Conservation (phyloP, 2,888 invertebrate genomes). For the Ligdia adustata region DNA sequence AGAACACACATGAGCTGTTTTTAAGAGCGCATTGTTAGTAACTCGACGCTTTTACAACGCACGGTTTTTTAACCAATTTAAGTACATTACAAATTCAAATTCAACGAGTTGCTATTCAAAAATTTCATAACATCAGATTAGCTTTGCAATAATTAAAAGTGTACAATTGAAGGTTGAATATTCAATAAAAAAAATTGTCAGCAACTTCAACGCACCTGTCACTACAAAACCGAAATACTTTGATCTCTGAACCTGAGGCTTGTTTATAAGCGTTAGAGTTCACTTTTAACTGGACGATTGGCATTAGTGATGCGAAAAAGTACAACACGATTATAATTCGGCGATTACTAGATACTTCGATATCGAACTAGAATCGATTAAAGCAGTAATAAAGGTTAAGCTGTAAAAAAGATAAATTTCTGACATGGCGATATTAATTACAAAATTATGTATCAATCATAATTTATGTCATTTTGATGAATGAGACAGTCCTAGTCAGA, state of each 20-base stretch:
- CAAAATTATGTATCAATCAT: slow-evolving; percentile 55
- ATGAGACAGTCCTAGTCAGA: slow-evolving; percentile 22
- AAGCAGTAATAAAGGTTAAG: slow-evolving; percentile 51
- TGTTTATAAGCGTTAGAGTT: slow-evolving; percentile 19
- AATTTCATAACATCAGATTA: slow-evolving; percentile 45
- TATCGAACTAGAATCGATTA: slow-evolving; percentile 40
- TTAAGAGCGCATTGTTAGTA: slow-evolving; percentile 8
- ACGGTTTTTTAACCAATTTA: slow-evolving; percentile 15
- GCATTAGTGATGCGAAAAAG: slow-evolving; percentile 37
- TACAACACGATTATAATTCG: slow-evolving; percentile 36
- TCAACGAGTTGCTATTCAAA: slow-evolving; percentile 35
- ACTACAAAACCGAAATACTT: slow-evolving; percentile 25
- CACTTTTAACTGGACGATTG: slow-evolving; percentile 32
- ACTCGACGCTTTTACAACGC: neutral
- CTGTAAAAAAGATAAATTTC: slow-evolving; percentile 33
- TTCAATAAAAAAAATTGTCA: slow-evolving; percentile 33
- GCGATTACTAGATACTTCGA: slow-evolving; percentile 46
- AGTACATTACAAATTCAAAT: slow-evolving; percentile 43
- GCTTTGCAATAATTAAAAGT: slow-evolving; percentile 45
- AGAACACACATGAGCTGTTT: slow-evolving; percentile 16
- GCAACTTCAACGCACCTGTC: slow-evolving; percentile 42
- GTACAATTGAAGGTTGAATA: slow-evolving; percentile 48
- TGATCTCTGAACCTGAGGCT: slow-evolving; percentile 8
- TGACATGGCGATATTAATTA: slow-evolving; percentile 49
- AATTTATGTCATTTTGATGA: slow-evolving; percentile 48